Evolutionary conservation across 2,113 vertebrate species (phyloP).

Genomic region (Sarotherodon lohbergeri): DNA sequence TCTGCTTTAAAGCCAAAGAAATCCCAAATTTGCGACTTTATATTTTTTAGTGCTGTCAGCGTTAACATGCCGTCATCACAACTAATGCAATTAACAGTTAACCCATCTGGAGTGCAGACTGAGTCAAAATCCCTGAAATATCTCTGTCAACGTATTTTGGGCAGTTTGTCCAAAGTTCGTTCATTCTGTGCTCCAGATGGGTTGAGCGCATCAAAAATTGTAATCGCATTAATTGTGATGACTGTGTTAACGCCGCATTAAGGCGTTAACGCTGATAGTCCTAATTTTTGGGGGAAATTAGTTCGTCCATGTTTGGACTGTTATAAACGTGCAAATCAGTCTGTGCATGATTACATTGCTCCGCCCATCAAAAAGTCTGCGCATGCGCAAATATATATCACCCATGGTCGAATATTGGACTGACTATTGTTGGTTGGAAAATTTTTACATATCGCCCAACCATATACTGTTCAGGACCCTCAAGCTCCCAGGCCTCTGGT

Average conservation of each 20-base stretch:
- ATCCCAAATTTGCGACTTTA: not conserved
- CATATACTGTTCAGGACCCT: no score
- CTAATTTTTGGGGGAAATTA: fast-evolving
- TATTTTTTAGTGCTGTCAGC: not conserved
- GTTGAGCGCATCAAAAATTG: not conserved
- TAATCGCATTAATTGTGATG: not conserved
- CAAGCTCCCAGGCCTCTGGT: no score
- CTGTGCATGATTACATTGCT: not conserved
- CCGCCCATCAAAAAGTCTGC: not conserved
- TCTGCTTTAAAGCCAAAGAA: not conserved
- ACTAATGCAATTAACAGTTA: not conserved
- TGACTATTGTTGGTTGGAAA: not conserved
- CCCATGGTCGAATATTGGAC: not conserved
- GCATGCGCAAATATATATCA: not conserved
- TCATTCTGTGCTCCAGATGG: not conserved
- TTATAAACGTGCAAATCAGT: not conserved
- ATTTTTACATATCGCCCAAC: not conserved
- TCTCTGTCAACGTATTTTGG: not conserved
- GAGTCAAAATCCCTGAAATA: not conserved
- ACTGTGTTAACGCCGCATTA: not conserved
- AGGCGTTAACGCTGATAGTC: no score
- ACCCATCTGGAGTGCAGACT: not conserved
- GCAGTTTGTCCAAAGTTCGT: not conserved
- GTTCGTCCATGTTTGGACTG: not conserved
- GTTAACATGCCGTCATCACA: not conserved